phyloP scores from a whole-genome alignment of 1,140 invertebrate species.

The Chlorops oryzae region DNA sequence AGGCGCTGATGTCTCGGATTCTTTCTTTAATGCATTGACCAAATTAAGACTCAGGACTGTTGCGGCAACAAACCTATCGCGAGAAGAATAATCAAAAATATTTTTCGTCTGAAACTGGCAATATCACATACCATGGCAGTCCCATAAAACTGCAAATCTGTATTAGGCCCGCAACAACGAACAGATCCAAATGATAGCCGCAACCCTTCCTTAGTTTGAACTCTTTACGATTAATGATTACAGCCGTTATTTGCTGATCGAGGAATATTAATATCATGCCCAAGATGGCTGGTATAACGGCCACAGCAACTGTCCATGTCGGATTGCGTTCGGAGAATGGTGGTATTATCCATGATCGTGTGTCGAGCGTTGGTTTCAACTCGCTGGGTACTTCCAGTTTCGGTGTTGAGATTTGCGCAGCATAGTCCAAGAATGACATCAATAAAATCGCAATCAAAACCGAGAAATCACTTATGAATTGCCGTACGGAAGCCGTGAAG shows the following conservation, averaged over 20 bases:
- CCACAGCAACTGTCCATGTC: slow-evolving; percentile 74
- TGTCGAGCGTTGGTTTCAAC: slow-evolving; percentile 80
- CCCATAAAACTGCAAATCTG: slow-evolving; percentile 89
- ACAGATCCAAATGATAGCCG: slow-evolving; percentile 95
- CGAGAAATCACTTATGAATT: slow-evolving; percentile 93
- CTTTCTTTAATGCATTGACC: slow-evolving; percentile 93
- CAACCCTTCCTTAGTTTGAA: slow-evolving; percentile 98
- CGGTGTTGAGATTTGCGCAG: slow-evolving; percentile 81
- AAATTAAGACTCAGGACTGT: slow-evolving; percentile 98
- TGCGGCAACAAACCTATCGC: slow-evolving; percentile 76
- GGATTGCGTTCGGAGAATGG: slow-evolving; percentile 80
- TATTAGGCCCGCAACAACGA: slow-evolving; percentile 84
- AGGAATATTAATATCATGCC: slow-evolving; percentile 98
- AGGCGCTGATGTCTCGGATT: slow-evolving; percentile 93
- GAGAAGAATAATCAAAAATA: background rate
- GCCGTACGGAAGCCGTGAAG: slow-evolving; percentile 87
- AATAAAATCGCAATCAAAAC: slow-evolving; percentile 92
- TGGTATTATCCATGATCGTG: slow-evolving; percentile 84
- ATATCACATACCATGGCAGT: slow-evolving; percentile 66
- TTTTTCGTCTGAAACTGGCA: background rate
- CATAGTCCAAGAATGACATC: slow-evolving; percentile 82
- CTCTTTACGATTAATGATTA: slow-evolving; percentile 97
- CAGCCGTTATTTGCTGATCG: slow-evolving; percentile 99
- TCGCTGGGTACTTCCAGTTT: slow-evolving; percentile 88
- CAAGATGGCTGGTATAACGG: slow-evolving; percentile 84